Evolutionary conservation across 2,113 vertebrate species (phyloP), one percentile per base, ranked within the genome.

Genomic region (Dascyllus trimaculatus): DNA sequence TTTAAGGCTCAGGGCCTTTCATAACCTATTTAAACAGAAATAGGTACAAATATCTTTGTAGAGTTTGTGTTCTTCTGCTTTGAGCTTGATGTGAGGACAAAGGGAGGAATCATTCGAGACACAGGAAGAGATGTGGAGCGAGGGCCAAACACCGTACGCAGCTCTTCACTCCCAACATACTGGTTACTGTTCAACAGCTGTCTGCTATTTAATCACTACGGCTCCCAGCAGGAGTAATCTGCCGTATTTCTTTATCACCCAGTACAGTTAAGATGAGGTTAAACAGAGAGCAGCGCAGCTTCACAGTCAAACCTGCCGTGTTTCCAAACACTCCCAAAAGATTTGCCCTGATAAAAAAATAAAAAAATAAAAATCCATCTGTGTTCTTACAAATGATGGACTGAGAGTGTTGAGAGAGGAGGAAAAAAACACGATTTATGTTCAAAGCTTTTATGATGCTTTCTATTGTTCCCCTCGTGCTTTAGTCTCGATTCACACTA

Each of bases 321-420:
- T 90, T 92, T 87, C 66, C 80, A 89, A 91, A 87, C 88, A 89
- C 82, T 77, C 57, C 75, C 60, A 56, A 86, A 84, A 89, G 69
- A 90, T 79, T 68, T 70, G 21, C 61, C 58, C 60, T 56, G 14
- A 53, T 46, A 51, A 11, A 52, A 65, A 38, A 75, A 66, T 40
- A 65, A 70, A 71, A 35, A 43, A 81, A 51, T 58, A 71, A 68
- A 83, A 84, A 78, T 61, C 69, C 54, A 60, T 85, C 62, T 75
- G 60, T 35, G 54, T 60, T 73, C 69, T 78, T 78, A 77, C 64
- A 88, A 89, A 90, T 77, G 58, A 40, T 53, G 48, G 54, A 40
- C 79, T 76, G 66, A 78, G 61, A 78, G 61, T 64, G 51, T 29
- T 43, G 60, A 79, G 59, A 69, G 70, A 75, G 53, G 43, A 35